phyloP scores from a whole-genome alignment of 2,797 vertebrate genomes.

The Acomys russatus region DNA sequence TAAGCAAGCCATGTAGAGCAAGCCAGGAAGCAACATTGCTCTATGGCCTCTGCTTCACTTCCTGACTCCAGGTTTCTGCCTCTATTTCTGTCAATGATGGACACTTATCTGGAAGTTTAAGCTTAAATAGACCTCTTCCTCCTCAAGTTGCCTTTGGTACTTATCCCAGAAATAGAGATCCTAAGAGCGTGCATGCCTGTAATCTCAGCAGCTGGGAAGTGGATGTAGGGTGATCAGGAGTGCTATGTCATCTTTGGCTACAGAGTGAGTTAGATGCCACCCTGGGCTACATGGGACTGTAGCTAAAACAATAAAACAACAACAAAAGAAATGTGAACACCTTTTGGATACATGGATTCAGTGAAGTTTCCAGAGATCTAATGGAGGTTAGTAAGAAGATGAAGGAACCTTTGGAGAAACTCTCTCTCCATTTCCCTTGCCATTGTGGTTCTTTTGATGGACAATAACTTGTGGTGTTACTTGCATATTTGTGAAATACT shows the following conservation, averaged over 20 bases:
- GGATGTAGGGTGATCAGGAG: no score
- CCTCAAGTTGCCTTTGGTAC: neutral
- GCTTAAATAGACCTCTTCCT: neutral
- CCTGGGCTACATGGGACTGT: neutral
- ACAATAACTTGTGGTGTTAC: neutral
- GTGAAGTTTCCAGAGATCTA: conserved; percentile 11
- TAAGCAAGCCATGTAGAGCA: neutral
- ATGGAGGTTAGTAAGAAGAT: neutral
- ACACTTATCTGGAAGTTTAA: neutral
- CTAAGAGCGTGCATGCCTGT: no score
- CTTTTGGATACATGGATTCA: neutral
- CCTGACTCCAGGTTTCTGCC: neutral
- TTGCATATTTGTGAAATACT: neutral
- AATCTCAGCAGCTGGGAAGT: neutral
- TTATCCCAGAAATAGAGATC: neutral
- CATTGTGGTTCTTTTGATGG: neutral
- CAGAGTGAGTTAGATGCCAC: neutral
- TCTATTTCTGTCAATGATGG: no score
- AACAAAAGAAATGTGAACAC: neutral
- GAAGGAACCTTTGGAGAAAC: neutral
- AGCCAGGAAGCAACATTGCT: neutral
- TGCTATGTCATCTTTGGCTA: neutral
- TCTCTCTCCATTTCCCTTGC: neutral
- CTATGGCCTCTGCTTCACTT: neutral
- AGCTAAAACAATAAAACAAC: neutral